phyloP scores from a whole-genome alignment of 2,888 invertebrate genomes.

The Plusia festucae region DNA sequence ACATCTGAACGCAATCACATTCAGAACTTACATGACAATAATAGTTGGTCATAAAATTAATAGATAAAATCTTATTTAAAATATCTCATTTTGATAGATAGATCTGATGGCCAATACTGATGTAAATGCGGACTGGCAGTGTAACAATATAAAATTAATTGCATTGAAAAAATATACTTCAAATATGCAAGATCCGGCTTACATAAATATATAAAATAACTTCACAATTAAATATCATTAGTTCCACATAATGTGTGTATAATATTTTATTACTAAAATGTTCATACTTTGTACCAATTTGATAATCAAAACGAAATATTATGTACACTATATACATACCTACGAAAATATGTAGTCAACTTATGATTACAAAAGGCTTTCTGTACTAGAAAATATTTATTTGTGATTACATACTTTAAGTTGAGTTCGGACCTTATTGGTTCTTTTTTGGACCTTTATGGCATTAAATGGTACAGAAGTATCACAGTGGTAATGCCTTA shows the following conservation, averaged over 20 bases:
- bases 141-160: slow-evolving; percentile 68
- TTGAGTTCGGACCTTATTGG: slow-evolving; percentile 46
- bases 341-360: slow-evolving; percentile 62
- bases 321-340: slow-evolving; percentile 78
- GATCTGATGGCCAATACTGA: slow-evolving; percentile 61
- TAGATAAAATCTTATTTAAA: slow-evolving; percentile 47
- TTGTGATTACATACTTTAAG: slow-evolving; percentile 46
- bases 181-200: slow-evolving; percentile 80
- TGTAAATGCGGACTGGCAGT: slow-evolving; percentile 84
- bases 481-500: slow-evolving; percentile 71
- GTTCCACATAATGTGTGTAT: slow-evolving; percentile 63
- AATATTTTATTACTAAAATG: slow-evolving; percentile 51
- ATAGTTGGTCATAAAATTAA: slow-evolving; percentile 50
- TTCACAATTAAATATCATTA: slow-evolving; percentile 57
- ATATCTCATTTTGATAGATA: slow-evolving; percentile 53
- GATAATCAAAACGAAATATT: slow-evolving; percentile 55
- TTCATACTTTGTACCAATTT: slow-evolving; percentile 60
- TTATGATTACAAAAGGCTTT: slow-evolving; percentile 58
- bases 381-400: slow-evolving; percentile 51
- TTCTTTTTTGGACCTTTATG: slow-evolving; percentile 32
- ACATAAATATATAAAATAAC: slow-evolving; percentile 63
- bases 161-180: slow-evolving; percentile 68
- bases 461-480: slow-evolving; percentile 72
- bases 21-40: slow-evolving; percentile 46
- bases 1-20: slow-evolving; percentile 52